These are phyloP conservation scores for Athene cunicularia DNA, from an alignment of 2,113 vertebrate species.

Conservation along the genomic window DNA sequence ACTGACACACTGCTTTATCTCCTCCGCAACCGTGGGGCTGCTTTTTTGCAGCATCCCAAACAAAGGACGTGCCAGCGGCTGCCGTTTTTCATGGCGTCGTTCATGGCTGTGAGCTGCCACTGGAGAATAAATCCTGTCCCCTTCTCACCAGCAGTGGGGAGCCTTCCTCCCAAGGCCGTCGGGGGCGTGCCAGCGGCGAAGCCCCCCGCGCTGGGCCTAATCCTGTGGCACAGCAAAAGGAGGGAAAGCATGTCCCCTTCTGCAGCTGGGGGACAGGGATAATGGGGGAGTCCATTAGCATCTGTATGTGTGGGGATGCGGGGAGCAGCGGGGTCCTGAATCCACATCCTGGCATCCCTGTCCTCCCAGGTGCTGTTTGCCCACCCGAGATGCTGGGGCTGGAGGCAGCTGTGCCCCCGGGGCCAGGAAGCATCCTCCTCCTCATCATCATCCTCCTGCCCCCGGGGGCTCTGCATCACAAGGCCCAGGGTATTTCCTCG, in stretches of 20 bases:
- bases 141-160: not conserved
- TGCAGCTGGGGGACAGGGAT: not conserved
- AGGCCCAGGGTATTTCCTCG: constrained; percentile 82
- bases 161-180: not conserved
- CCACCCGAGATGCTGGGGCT: constrained; percentile 84
- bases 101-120: not conserved
- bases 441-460: constrained; percentile 50
- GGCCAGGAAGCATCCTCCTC: constrained; percentile 79
- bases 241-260: not conserved
- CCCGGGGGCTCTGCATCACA: constrained; percentile 84
- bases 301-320: not conserved
- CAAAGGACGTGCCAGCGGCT: not conserved
- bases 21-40: not conserved
- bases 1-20: constrained; percentile 25
- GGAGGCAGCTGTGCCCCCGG: constrained; percentile 36
- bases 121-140: not conserved
- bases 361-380: constrained; percentile 90
- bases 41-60: not conserved
- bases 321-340: constrained; percentile 76
- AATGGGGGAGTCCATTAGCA: constrained; percentile 31
- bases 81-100: not conserved
- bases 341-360: constrained; percentile 83
- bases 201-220: not conserved
- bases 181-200: not conserved
- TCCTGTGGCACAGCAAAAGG: not conserved